A percentile compares a stretch with the other conserved stretches of the same genome.
phyloP scores from a whole-genome alignment of 23 tunicate species.

The Halocynthia aurantium region DNA sequence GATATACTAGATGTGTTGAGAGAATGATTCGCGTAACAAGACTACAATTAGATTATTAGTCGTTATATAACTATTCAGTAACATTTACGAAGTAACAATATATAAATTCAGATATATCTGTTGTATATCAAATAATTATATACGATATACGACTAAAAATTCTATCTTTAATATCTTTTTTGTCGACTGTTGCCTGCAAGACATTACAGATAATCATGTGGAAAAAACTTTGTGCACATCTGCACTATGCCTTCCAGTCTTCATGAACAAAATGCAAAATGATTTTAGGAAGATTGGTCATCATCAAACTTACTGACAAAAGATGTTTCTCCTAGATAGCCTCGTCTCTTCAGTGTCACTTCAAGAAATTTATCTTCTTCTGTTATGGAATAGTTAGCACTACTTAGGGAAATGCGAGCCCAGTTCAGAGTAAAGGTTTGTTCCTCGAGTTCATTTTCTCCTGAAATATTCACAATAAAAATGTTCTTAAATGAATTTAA shows the following conservation, averaged over 20 bases:
- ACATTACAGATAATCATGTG: not conserved
- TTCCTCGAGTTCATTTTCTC: slow-evolving; percentile 57
- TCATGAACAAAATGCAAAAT: not conserved
- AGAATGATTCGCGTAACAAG: too few relatives aligned
- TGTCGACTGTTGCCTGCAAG: too few relatives aligned
- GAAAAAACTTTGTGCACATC: not conserved
- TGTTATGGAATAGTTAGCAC: slow-evolving; percentile 56
- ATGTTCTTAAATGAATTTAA: too few relatives aligned
- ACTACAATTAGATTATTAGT: too few relatives aligned
- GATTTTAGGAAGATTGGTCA: not conserved
- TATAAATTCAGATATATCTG: too few relatives aligned
- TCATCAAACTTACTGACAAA: slow-evolving; percentile 76
- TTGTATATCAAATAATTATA: too few relatives aligned
- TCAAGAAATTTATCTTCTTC: slow-evolving; percentile 71
- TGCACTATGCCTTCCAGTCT: not conserved
- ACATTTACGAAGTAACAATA: too few relatives aligned
- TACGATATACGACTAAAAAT: too few relatives aligned
- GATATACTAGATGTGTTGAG: too few relatives aligned
- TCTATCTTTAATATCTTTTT: too few relatives aligned
- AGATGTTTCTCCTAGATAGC: slow-evolving; percentile 94
- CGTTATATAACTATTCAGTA: too few relatives aligned
- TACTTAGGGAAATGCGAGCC: slow-evolving; percentile 83
- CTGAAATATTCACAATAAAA: slow-evolving; percentile 25
- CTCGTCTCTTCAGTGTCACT: slow-evolving; percentile 63
- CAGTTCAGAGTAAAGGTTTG: slow-evolving; percentile 71